Conservation (phyloP, 2,113 vertebrate genomes). For the Tauraco erythrolophus region DNA sequence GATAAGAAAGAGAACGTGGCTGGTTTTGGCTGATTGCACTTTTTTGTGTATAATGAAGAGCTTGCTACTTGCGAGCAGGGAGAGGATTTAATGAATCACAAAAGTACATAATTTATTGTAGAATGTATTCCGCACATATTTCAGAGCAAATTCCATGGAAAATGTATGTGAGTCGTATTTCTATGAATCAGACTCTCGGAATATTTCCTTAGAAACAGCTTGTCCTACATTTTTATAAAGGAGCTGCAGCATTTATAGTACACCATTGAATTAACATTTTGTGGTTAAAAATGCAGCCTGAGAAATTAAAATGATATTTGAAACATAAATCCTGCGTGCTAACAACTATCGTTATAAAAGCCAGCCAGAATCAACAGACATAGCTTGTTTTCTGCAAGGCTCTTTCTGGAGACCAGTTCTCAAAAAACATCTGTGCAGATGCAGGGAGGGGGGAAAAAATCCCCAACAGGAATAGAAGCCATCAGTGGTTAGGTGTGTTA, state of each 20-base stretch:
- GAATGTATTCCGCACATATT: constrained; percentile 61
- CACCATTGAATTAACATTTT: constrained; percentile 78
- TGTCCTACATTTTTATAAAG: constrained; percentile 67
- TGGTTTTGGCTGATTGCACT: constrained; percentile 32
- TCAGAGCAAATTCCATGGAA: constrained; percentile 73
- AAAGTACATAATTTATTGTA: constrained; percentile 68
- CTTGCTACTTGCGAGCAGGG: constrained; percentile 19
- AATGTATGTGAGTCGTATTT: constrained; percentile 67
- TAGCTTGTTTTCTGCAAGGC: constrained; percentile 78
- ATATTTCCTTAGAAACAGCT: constrained; percentile 76
- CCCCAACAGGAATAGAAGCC: constrained; percentile 74
- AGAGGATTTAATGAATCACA: constrained; percentile 66
- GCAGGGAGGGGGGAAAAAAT: not conserved
- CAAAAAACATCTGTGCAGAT: constrained; percentile 79
- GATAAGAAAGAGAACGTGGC: not conserved
- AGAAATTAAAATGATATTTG: constrained; percentile 85
- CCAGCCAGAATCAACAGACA: constrained; percentile 82
- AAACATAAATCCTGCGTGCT: constrained; percentile 83
- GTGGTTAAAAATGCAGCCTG: constrained; percentile 75
- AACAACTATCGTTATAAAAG: constrained; percentile 77
- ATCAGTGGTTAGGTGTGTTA: constrained; percentile 80
- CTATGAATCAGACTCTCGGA: constrained; percentile 67
- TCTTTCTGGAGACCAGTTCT: constrained; percentile 76
- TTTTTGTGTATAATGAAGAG: constrained; percentile 42
- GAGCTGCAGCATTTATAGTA: constrained; percentile 65